Percentiles rank a stretch among this genome's conserved stretches.
Conservation (phyloP, 2,797 vertebrate species). For the Coendou prehensilis region DNA sequence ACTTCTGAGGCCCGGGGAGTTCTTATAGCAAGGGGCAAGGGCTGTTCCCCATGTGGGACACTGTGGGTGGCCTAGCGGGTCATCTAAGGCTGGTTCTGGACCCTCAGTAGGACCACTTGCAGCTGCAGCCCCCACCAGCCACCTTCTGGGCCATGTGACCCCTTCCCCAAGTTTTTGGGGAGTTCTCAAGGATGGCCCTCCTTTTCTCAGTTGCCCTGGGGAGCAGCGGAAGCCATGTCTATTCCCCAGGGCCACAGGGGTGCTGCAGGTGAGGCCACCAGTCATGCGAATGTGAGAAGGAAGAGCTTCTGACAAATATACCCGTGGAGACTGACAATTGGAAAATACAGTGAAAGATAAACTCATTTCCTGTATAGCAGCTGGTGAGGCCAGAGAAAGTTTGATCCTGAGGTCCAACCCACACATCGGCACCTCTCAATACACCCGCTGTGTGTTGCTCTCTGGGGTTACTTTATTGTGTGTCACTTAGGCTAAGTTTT, state of each 20-base stretch:
- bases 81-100: neutral
- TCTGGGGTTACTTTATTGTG: neutral
- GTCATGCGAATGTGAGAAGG: neutral
- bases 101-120: neutral
- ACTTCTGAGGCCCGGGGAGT: neutral
- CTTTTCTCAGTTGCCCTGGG: neutral
- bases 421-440: neutral
- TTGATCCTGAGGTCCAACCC: neutral
- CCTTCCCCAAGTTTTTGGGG: neutral
- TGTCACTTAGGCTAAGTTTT: neutral
- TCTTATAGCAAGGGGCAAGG: neutral
- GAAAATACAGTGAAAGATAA: neutral
- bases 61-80: neutral
- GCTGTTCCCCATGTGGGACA: neutral
- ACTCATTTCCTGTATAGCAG: neutral
- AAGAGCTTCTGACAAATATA: neutral
- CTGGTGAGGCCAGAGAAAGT: neutral
- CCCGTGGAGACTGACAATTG: neutral
- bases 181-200: neutral
- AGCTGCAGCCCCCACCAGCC: neutral
- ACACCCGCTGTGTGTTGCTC: neutral
- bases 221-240: neutral
- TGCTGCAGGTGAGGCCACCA: neutral
- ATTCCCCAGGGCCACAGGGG: too few relatives aligned
- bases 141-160: neutral